Percentiles rank a stretch among this genome's conserved stretches.
These are phyloP conservation scores for Zaprionus kolodkinae DNA, from an alignment of 1,140 invertebrate species.

Conservation along the genomic window DNA sequence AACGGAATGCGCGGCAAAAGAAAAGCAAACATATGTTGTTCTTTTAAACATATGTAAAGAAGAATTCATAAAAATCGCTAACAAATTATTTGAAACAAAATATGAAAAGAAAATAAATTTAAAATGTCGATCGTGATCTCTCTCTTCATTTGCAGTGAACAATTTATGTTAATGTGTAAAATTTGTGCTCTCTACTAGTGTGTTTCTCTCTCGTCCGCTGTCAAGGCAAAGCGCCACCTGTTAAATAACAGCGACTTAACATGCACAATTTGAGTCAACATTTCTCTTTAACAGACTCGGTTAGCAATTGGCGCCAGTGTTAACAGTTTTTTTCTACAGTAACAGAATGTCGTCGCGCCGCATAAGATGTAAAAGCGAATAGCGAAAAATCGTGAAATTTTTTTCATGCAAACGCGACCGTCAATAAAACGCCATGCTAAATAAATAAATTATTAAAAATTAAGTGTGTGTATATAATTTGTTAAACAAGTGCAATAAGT, in stretches of 20 bases:
- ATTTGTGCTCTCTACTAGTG: neutral
- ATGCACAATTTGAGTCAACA: constrained; percentile 47
- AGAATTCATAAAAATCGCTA: neutral
- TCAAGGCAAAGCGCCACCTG: constrained; percentile 43
- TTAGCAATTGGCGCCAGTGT: constrained; percentile 48
- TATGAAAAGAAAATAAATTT: neutral
- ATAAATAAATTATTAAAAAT: constrained; percentile 45
- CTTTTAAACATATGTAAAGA: constrained; percentile 4
- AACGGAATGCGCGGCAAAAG: constrained; percentile 40
- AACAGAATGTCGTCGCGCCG: constrained; percentile 63
- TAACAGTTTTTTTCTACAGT: constrained; percentile 47
- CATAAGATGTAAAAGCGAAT: constrained; percentile 61
- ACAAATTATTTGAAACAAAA: neutral
- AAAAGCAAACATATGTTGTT: constrained; percentile 42
- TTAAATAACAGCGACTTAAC: constrained; percentile 46
- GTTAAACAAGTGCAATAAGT: constrained; percentile 59
- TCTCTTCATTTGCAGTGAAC: constrained; percentile 3
- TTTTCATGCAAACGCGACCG: constrained; percentile 37
- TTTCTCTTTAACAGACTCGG: constrained; percentile 43
- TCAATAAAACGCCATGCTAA: constrained; percentile 33
- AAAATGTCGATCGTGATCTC: neutral
- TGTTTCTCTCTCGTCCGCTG: neutral
- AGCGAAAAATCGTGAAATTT: constrained; percentile 56
- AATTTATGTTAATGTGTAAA: neutral
- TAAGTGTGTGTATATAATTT: constrained; percentile 41